Percentiles rank a stretch among this genome's conserved stretches.
Conservation (phyloP, 2,888 invertebrate genomes). For the Dione vanillae region DNA sequence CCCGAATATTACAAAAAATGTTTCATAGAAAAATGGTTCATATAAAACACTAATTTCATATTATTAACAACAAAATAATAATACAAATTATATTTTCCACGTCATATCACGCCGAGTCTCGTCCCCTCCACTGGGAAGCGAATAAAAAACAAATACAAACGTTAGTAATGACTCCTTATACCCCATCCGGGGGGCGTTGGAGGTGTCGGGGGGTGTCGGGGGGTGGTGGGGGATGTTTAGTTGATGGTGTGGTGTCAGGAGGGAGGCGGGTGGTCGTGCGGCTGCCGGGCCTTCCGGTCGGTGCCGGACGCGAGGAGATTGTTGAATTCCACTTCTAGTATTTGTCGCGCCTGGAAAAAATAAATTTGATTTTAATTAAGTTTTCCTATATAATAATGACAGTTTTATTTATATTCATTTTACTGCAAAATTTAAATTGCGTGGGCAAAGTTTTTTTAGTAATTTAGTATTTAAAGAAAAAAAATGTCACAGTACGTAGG, state of each 20-base stretch:
- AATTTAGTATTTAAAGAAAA: too few species aligned
- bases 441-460: too few species aligned
- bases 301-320: slow-evolving; percentile 93
- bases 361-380: neutral
- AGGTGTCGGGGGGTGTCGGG: slow-evolving; percentile 43
- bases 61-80: neutral
- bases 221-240: slow-evolving; percentile 50
- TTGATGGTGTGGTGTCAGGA: slow-evolving; percentile 77
- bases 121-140: neutral
- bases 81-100: slow-evolving; percentile 9
- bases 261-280: slow-evolving; percentile 65
- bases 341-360: slow-evolving; percentile 90
- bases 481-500: too few species aligned
- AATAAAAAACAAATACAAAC: neutral
- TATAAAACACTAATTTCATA: slow-evolving; percentile 10
- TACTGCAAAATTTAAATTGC: too few species aligned
- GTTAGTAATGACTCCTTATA: neutral
- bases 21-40: neutral
- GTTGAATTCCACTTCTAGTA: slow-evolving; percentile 95
- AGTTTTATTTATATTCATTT: too few species aligned
- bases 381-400: neutral
- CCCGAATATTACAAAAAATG: neutral
- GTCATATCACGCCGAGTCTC: neutral
- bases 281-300: slow-evolving; percentile 87
- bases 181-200: slow-evolving; percentile 12